Evolutionary conservation across 2,113 vertebrate species (phyloP), one percentile per base, ranked within the genome.

Genomic region (Megaceryle maxima): DNA sequence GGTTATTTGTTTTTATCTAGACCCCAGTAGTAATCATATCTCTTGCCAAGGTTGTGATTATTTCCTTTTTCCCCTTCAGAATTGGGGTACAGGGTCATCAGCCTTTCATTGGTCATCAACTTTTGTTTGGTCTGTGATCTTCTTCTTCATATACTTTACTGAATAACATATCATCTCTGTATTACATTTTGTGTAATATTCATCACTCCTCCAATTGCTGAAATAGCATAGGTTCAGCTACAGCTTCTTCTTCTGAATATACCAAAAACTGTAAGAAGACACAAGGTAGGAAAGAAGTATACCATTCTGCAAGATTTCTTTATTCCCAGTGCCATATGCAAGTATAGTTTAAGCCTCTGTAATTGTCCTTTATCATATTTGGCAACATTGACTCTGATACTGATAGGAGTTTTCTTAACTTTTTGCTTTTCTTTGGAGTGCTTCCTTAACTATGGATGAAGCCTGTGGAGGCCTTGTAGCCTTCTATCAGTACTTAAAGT

Each of bases 71-170:
- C n/a, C 7, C 25, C 53, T 60, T 67, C 1, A 0, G 66, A 72
- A 41, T 0, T 53, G 17, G 8, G 13, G 10, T 7, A 66, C 31
- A 0, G 1, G 14, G 3, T 78, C 24, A 73, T 33, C n/a, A 83
- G 13, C 17, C 21, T 88, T 48, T 6, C 15, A 55, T 55, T 67
- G 15, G 31, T 72, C 25, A 48, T 0, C 0, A 44, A 53, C 4
- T 20, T 33, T 37, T 76, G 6, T 86, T 86, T 64, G 20, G 62
- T 69, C 72, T 55, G 25, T 78, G 39, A 26, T 43, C 12, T 80
- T 73, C 9, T 55, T 19, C 66, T 84, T 66, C 26, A 35, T 39
- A 29, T 25, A 35, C 6, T 72, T 70, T 57, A 72, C 44, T 70
- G 62, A 31, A 80, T 60, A 80, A 15, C 4, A 28, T 24, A 24